phyloP scores from a whole-genome alignment of 2,113 vertebrate genomes.

The Lagopus leucura region DNA sequence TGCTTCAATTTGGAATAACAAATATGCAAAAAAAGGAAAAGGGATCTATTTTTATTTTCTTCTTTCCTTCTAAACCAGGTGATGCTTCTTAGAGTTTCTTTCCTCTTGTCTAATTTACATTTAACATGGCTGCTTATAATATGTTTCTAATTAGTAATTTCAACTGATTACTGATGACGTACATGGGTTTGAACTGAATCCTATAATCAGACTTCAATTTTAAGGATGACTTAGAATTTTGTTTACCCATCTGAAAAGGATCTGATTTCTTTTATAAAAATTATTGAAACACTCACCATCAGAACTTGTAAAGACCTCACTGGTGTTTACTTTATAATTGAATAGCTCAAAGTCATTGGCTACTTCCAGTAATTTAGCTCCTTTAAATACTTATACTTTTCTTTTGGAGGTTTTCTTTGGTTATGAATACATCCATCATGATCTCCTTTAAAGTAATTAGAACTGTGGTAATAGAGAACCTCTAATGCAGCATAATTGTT shows the following conservation, averaged over 20 bases:
- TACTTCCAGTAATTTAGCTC: not conserved
- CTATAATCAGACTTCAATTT: conserved; percentile 69
- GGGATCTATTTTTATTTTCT: conserved; percentile 33
- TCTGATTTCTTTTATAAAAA: conserved; percentile 22
- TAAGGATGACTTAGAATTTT: conserved; percentile 62
- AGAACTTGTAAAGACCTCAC: not conserved
- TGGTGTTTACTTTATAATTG: not conserved
- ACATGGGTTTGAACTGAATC: conserved; percentile 58
- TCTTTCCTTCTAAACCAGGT: conserved; percentile 39
- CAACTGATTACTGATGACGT: conserved; percentile 69
- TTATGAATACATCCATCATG: not conserved
- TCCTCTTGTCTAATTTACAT: conserved; percentile 57
- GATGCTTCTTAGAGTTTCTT: conserved; percentile 37
- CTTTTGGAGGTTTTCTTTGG: not conserved
- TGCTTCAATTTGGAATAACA: not conserved
- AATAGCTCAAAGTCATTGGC: not conserved
- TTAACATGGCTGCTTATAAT: conserved; percentile 61
- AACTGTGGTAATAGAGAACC: not conserved
- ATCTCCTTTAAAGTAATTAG: conserved; percentile 8
- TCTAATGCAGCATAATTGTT: not conserved
- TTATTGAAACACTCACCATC: conserved; percentile 12
- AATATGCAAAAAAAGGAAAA: not conserved
- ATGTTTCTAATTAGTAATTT: conserved; percentile 69
- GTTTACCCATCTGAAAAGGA: conserved; percentile 41
- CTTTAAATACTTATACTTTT: not conserved